Percentiles rank a stretch among this genome's conserved stretches.
Evolutionary conservation across 2,797 vertebrate genomes (phyloP).

Genomic region (Helarctos malayanus): DNA sequence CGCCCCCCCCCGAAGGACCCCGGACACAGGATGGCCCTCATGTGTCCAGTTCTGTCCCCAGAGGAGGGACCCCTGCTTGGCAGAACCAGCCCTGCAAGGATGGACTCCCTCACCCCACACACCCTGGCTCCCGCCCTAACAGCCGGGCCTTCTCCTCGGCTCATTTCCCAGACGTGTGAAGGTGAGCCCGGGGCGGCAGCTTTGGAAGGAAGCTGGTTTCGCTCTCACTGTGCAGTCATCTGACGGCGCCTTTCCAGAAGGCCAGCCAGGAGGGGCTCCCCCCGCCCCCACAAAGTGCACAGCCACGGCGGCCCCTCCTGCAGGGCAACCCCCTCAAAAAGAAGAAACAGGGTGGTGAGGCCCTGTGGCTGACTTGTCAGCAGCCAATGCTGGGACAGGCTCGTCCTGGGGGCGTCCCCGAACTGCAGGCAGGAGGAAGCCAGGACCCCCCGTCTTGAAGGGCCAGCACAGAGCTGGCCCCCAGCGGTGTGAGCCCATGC

Average conservation of each 20-base stretch:
- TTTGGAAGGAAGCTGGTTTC: neutral
- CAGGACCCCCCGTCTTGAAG: rapidly evolving
- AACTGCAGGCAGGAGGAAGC: neutral
- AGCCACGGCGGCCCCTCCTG: neutral
- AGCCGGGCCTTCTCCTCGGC: too few species aligned
- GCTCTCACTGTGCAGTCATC: neutral
- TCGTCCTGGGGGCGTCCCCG: neutral
- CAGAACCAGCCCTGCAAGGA: neutral
- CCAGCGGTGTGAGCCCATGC: neutral
- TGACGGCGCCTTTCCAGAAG: neutral
- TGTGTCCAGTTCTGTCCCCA: neutral
- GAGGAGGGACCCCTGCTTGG: neutral
- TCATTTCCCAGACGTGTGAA: neutral
- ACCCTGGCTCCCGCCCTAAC: neutral
- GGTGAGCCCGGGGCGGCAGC: neutral
- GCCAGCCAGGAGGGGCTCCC: neutral
- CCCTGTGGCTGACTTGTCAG: neutral
- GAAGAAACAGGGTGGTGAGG: neutral
- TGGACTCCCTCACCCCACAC: neutral
- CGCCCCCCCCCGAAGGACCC: neutral
- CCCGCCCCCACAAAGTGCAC: neutral
- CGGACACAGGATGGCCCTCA: neutral
- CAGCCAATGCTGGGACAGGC: neutral
- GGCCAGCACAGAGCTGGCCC: neutral
- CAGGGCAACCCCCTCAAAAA: neutral